These are phyloP conservation scores for Colletes gigas DNA, from an alignment of 1,140 invertebrate species.

Conservation along the genomic window DNA sequence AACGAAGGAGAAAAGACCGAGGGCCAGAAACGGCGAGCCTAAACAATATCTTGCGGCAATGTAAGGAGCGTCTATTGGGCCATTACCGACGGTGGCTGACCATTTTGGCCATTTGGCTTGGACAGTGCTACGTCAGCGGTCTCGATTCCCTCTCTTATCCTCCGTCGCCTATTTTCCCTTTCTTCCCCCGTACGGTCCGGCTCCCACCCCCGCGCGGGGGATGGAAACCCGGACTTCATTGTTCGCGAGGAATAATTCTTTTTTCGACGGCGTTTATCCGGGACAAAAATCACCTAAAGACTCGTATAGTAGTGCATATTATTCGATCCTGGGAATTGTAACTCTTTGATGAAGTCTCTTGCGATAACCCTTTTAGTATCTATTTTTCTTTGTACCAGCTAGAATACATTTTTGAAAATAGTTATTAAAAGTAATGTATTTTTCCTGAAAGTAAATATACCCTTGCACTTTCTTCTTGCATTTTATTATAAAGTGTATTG, in stretches of 20 bases:
- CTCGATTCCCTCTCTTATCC: constrained; percentile 64
- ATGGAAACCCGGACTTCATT: background rate
- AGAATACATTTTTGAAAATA: no score
- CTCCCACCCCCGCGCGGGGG: constrained; percentile 41
- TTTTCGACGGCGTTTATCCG: background rate
- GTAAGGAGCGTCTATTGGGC: constrained; percentile 81
- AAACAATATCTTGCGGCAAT: constrained; percentile 81
- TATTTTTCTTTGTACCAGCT: background rate
- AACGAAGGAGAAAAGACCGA: constrained; percentile 21
- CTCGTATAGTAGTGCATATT: background rate
- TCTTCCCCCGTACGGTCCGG: constrained; percentile 42
- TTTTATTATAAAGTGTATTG: no score
- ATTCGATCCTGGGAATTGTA: background rate
- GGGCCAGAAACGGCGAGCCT: constrained; percentile 71
- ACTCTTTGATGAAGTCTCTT: no score
- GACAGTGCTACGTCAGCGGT: constrained; percentile 79
- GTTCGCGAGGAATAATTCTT: constrained; percentile 20
- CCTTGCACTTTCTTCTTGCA: no score
- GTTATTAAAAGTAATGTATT: no score
- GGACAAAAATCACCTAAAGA: background rate
- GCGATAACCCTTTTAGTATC: no score
- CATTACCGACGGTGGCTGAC: constrained; percentile 79
- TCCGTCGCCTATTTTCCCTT: constrained; percentile 57
- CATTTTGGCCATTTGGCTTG: constrained; percentile 81
- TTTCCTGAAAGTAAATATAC: no score